Conservation (phyloP, 2,888 invertebrate genomes). For the Drosophila prostipennis region DNA sequence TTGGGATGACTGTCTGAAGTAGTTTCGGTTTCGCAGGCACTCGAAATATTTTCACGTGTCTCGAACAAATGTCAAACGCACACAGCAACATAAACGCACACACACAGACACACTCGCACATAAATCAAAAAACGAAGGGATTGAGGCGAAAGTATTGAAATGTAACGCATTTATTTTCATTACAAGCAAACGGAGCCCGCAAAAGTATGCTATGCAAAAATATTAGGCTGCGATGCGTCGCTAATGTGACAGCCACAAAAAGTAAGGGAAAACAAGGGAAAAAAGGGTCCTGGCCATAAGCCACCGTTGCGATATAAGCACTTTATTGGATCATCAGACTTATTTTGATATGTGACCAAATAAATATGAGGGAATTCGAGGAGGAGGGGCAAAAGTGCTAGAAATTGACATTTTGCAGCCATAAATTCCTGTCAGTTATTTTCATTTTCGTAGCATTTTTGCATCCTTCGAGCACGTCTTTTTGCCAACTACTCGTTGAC, state of each 20-base stretch:
- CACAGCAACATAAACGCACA: slow-evolving; percentile 23
- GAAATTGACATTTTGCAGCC: slow-evolving; percentile 76
- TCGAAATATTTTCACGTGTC: slow-evolving; percentile 82
- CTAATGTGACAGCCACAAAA: slow-evolving; percentile 58
- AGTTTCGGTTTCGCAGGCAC: slow-evolving; percentile 62
- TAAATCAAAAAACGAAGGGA: slow-evolving; percentile 64
- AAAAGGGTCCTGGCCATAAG: slow-evolving; percentile 61
- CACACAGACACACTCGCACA: slow-evolving; percentile 42
- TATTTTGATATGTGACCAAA: slow-evolving; percentile 77
- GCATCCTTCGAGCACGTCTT: slow-evolving; percentile 75
- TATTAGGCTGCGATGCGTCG: slow-evolving; percentile 57
- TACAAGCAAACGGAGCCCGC: slow-evolving; percentile 57
- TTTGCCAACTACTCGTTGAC: slow-evolving; percentile 72
- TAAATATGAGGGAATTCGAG: slow-evolving; percentile 18
- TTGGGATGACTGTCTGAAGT: slow-evolving; percentile 52
- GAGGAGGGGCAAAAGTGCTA: neutral
- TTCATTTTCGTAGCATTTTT: slow-evolving; percentile 77
- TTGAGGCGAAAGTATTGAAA: slow-evolving; percentile 72
- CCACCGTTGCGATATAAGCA: slow-evolving; percentile 75
- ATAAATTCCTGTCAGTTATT: slow-evolving; percentile 78
- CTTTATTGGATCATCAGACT: slow-evolving; percentile 82
- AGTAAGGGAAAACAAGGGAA: neutral
- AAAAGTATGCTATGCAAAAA: slow-evolving; percentile 72
- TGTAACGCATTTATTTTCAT: slow-evolving; percentile 81
- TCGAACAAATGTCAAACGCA: slow-evolving; percentile 80